Conservation (phyloP, 2,797 vertebrate species). For the Allobates femoralis region DNA sequence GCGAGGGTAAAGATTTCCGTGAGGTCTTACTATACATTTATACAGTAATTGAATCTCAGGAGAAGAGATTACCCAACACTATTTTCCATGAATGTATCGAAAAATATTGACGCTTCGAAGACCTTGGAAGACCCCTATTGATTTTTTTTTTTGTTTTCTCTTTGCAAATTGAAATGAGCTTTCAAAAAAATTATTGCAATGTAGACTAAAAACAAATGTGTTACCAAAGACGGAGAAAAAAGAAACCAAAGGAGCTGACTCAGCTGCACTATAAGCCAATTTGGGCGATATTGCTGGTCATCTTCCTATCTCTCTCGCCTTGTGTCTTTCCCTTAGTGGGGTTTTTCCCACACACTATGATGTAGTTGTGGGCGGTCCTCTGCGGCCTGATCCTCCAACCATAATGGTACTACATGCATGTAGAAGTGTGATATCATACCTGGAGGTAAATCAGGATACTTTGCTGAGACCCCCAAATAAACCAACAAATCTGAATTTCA, state of each 20-base stretch:
- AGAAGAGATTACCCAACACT: background rate
- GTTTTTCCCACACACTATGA: no score
- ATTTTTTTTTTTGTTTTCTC: background rate
- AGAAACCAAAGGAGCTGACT: background rate
- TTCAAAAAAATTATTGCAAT: slow-evolving; percentile 2
- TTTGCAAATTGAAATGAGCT: slow-evolving; percentile 47
- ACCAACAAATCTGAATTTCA: no score
- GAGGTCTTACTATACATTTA: background rate
- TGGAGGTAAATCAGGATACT: no score
- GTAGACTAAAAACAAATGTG: slow-evolving; percentile 44
- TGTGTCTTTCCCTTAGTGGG: no score
- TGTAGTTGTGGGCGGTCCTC: no score
- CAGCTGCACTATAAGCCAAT: no score
- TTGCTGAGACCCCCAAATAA: no score
- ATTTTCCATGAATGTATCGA: slow-evolving; percentile 7
- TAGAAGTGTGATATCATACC: no score
- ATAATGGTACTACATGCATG: no score
- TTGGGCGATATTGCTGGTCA: no score
- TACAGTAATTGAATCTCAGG: slow-evolving; percentile 15
- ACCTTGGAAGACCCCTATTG: background rate
- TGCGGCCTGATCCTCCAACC: no score
- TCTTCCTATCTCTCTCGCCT: no score
- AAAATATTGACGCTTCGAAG: slow-evolving; percentile 2
- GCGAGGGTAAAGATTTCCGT: background rate
- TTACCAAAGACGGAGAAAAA: background rate